Conservation (phyloP, 2,888 invertebrate species). For the Scaptomyza caliginosa region DNA sequence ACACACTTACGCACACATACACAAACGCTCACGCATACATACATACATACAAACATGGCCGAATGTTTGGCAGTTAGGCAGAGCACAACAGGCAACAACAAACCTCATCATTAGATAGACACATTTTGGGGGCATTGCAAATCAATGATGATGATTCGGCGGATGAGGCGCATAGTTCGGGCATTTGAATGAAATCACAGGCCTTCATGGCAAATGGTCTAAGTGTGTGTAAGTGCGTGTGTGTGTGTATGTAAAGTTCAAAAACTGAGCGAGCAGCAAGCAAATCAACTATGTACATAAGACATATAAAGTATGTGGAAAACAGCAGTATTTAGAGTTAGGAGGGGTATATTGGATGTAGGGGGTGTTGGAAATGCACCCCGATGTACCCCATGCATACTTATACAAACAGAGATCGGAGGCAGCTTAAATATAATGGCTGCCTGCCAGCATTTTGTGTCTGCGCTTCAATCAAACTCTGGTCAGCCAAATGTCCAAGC, state of each 20-base stretch:
- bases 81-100: constrained; percentile 74
- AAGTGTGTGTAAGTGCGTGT: constrained; percentile 13
- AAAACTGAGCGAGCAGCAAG: constrained; percentile 59
- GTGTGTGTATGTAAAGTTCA: constrained; percentile 30
- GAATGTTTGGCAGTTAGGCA: constrained; percentile 74
- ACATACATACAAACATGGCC: constrained; percentile 34
- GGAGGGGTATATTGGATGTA: not conserved
- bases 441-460: constrained; percentile 75
- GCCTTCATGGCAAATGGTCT: constrained; percentile 50
- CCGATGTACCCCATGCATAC: constrained; percentile 11
- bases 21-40: constrained; percentile 25
- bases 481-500: constrained; percentile 64
- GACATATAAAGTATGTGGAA: constrained; percentile 68
- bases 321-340: constrained; percentile 7
- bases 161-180: constrained; percentile 52
- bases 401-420: constrained; percentile 52
- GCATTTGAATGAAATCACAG: constrained; percentile 68
- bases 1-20: constrained; percentile 45
- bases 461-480: constrained; percentile 66
- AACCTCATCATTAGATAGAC: constrained; percentile 63
- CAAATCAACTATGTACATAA: constrained; percentile 80
- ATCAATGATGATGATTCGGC: constrained; percentile 63
- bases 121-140: constrained; percentile 71
- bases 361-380: constrained; percentile 8
- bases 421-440: constrained; percentile 74